Evolutionary conservation across 2,113 vertebrate species (phyloP).

Genomic region (Eurystomus gularis): DNA sequence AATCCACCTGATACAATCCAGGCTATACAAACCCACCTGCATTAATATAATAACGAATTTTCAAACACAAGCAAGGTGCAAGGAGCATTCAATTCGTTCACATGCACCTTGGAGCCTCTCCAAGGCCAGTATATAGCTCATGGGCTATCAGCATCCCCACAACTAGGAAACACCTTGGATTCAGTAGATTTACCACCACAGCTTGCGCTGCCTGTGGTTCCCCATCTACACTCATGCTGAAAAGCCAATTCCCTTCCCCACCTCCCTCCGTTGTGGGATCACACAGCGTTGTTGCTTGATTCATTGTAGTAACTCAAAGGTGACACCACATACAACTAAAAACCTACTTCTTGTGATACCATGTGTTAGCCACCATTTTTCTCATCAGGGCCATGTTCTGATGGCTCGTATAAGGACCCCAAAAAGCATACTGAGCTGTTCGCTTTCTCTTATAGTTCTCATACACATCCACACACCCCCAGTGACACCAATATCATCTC

Average conservation of each 20-base stretch:
- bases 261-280: no score
- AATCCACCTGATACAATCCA: no score
- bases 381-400: not conserved
- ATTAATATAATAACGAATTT: fast-evolving
- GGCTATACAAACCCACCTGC: not conserved
- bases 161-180: fast-evolving
- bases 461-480: not conserved
- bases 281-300: fast-evolving
- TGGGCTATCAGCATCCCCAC: fast-evolving
- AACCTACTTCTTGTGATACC: not conserved
- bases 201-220: not conserved
- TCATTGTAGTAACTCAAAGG: not conserved
- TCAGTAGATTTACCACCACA: not conserved
- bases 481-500: not conserved
- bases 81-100: fast-evolving
- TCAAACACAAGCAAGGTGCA: not conserved
- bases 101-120: not conserved
- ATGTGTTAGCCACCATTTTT: not conserved
- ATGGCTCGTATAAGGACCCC: not conserved
- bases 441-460: not conserved
- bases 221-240: not conserved
- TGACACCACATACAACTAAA: not conserved
- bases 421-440: not conserved
- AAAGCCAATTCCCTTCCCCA: not conserved
- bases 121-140: not conserved